These are phyloP conservation scores for Heterochromis multidens DNA, from an alignment of 2,113 vertebrate species.

Conservation along the genomic window DNA sequence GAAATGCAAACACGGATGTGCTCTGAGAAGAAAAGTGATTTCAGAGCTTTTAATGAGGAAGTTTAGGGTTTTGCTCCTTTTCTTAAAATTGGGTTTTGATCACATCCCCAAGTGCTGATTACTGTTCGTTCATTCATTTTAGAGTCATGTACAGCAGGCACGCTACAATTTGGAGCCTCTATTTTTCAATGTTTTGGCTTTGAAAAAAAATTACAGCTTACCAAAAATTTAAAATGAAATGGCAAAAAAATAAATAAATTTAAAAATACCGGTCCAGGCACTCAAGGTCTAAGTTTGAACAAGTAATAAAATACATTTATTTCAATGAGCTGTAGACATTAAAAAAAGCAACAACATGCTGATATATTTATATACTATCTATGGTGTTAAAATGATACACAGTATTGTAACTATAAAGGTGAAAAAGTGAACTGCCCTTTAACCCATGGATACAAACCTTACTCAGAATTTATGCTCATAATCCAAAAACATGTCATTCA, in stretches of 20 bases:
- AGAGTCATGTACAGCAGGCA: neutral
- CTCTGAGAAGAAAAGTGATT: constrained; percentile 62
- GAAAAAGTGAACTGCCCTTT: neutral
- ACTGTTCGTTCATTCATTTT: constrained; percentile 23
- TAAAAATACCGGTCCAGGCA: neutral
- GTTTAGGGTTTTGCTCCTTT: constrained; percentile 49
- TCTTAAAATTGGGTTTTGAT: constrained; percentile 48
- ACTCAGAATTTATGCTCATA: neutral
- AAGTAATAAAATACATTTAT: neutral
- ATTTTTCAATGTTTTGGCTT: neutral
- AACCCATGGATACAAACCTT: neutral
- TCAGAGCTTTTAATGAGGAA: constrained; percentile 69
- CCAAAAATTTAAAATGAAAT: neutral
- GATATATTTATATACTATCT: neutral
- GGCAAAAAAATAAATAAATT: neutral
- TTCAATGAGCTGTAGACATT: neutral
- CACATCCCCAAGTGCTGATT: constrained; percentile 1
- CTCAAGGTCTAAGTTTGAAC: neutral
- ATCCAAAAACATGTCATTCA: neutral
- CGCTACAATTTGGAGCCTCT: neutral
- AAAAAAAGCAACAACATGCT: neutral
- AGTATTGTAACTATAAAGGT: neutral
- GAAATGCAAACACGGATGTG: constrained; percentile 62
- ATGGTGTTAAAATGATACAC: neutral
- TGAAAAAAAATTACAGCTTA: neutral